phyloP scores from a whole-genome alignment of 2,113 vertebrate species.

The Egretta garzetta region DNA sequence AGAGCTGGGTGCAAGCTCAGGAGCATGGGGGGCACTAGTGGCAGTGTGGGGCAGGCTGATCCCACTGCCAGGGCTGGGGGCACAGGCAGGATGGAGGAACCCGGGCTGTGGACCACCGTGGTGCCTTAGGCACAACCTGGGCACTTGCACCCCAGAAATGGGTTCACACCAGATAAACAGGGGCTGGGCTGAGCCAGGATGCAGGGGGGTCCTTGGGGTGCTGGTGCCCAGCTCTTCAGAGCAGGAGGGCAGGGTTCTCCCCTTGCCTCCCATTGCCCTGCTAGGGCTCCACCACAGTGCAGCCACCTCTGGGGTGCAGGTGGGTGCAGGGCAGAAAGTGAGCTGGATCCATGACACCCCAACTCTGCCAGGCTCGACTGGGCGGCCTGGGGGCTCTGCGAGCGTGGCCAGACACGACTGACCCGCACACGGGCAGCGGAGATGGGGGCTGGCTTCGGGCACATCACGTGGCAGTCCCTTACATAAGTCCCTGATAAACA shows the following conservation, averaged over 20 bases:
- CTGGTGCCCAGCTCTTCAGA: neutral
- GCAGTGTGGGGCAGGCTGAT: neutral
- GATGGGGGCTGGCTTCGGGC: neutral
- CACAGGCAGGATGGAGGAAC: rapidly evolving
- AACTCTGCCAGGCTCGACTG: rapidly evolving
- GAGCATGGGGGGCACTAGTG: rapidly evolving
- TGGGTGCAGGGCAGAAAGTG: neutral
- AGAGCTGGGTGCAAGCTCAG: neutral
- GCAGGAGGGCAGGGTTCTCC: neutral
- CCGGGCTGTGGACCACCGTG: rapidly evolving
- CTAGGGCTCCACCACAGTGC: rapidly evolving
- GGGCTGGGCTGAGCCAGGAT: neutral
- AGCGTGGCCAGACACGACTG: rapidly evolving
- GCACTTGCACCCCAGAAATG: neutral
- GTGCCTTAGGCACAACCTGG: rapidly evolving
- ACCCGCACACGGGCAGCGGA: neutral
- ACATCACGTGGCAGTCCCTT: neutral
- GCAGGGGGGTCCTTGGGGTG: no score
- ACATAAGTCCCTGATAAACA: slow-evolving; percentile 35
- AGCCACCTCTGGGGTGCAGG: neutral
- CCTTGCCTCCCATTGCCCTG: rapidly evolving
- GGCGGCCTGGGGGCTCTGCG: neutral
- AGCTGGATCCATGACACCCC: rapidly evolving
- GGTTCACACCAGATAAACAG: rapidly evolving
- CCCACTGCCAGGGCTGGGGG: neutral